Percentiles rank a stretch among this genome's conserved stretches.
Evolutionary conservation across 2,797 vertebrate species (phyloP).

Genomic region (Enteromius paludinosus): DNA sequence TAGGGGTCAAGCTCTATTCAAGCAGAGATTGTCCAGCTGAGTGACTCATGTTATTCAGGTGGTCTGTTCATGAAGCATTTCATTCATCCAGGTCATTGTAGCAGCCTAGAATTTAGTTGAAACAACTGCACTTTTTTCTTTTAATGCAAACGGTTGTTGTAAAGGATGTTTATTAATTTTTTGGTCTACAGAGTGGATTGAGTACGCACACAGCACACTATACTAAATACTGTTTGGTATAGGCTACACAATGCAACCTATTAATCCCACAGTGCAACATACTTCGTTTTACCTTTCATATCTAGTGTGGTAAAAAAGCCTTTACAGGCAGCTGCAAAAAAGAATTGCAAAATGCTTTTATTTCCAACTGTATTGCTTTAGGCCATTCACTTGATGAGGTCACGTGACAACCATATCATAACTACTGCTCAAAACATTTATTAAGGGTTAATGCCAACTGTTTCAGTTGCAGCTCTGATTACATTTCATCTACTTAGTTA

Average conservation of each 20-base stretch:
- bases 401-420: neutral
- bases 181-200: neutral
- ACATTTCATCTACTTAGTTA: neutral
- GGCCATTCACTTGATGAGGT: neutral
- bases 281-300: neutral
- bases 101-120: neutral
- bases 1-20: conserved; percentile 45
- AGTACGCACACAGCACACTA: neutral
- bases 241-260: neutral
- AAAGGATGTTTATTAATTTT: neutral
- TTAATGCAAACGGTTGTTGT: neutral
- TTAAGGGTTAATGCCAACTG: neutral
- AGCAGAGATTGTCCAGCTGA: conserved; percentile 34
- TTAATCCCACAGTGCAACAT: neutral
- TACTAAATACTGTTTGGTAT: neutral
- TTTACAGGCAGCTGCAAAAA: neutral
- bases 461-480: neutral
- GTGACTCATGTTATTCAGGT: conserved; percentile 33
- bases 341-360: neutral
- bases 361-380: neutral
- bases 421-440: neutral
- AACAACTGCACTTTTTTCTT: conserved; percentile 27
- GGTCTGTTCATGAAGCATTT: conserved; percentile 30
- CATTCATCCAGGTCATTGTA: conserved; percentile 12
- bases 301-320: neutral